Conservation (phyloP, 1,140 invertebrate species). For the Augochlora pura region DNA sequence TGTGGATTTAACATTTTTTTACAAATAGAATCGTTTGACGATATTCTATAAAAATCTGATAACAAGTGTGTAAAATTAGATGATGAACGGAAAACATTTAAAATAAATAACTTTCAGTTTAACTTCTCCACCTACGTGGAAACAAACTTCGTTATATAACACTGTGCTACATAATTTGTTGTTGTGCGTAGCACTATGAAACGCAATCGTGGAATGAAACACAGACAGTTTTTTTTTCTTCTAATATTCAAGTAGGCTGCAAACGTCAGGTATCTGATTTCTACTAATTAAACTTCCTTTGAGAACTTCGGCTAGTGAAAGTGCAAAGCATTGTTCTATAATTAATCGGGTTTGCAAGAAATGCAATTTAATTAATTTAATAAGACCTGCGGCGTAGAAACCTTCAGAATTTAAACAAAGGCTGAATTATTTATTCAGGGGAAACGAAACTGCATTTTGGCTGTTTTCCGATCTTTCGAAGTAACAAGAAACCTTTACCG, state of each 20-base stretch:
- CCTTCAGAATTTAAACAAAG: neutral
- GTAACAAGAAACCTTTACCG: neutral
- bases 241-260: neutral
- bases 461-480: too few relatives aligned
- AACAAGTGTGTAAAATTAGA: neutral
- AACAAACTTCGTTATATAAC: too few relatives aligned
- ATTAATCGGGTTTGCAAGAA: neutral
- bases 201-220: too few relatives aligned
- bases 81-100: too few relatives aligned
- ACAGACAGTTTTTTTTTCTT: neutral
- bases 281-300: slow-evolving; percentile 24
- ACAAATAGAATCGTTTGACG: neutral
- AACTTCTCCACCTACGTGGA: too few relatives aligned
- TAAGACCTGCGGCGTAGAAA: neutral
- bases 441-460: neutral
- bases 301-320: neutral
- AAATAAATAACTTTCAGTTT: too few relatives aligned
- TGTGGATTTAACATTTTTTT: neutral
- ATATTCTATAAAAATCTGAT: neutral
- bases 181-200: too few relatives aligned
- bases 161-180: too few relatives aligned
- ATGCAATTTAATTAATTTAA: neutral
- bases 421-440: neutral
- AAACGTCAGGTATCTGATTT: neutral
- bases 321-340: slow-evolving; percentile 9